phyloP scores from a whole-genome alignment of 2,797 vertebrate species.

The Fistularia commersonii region DNA sequence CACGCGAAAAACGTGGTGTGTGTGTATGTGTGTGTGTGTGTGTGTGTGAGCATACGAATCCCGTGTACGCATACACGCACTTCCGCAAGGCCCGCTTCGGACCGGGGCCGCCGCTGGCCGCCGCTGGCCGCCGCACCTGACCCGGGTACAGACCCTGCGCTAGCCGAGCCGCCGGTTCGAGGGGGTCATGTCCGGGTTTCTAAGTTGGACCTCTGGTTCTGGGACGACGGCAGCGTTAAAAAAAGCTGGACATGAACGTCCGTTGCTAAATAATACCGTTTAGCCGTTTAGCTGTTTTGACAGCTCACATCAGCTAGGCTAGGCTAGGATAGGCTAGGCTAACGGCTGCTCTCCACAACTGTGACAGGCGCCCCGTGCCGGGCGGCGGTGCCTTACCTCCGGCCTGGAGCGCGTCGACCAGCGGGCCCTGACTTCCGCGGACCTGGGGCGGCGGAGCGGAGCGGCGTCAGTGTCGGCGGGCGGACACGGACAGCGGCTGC shows the following conservation, averaged over 20 bases:
- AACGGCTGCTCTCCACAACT: not conserved
- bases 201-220: not conserved
- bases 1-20: too few species aligned
- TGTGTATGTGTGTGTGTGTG: too few species aligned
- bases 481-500: not conserved
- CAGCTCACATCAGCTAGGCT: slow-evolving; percentile 21
- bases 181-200: not conserved
- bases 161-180: slow-evolving; percentile 8
- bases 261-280: accelerated
- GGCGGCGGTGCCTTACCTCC: not conserved
- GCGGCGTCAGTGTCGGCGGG: accelerated
- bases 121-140: slow-evolving; percentile 1
- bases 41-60: too few species aligned
- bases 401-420: not conserved
- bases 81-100: slow-evolving; percentile 12
- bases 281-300: not conserved
- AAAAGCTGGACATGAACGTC: not conserved
- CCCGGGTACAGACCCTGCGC: slow-evolving; percentile 32
- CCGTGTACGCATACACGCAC: not conserved
- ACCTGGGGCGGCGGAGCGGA: accelerated
- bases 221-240: too few species aligned
- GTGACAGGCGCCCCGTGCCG: too few species aligned
- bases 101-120: not conserved
- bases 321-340: slow-evolving; percentile 7
- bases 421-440: accelerated